These are phyloP conservation scores for Euplexia lucipara DNA, from an alignment of 2,888 invertebrate species.

Conservation along the genomic window DNA sequence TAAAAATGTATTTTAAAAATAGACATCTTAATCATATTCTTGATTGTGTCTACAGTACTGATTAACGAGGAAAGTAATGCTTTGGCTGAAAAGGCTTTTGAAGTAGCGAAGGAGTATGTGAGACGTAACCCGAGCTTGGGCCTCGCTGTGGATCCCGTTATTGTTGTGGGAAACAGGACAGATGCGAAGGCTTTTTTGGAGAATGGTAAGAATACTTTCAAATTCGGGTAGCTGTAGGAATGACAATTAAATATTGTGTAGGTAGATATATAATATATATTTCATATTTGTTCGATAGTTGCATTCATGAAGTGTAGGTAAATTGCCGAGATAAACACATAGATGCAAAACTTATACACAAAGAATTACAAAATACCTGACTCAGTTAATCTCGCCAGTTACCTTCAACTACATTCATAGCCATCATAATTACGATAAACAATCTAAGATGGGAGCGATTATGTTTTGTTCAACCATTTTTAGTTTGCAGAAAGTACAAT, in stretches of 20 bases:
- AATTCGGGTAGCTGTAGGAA: conserved; percentile 2
- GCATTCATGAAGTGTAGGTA: conserved; percentile 17
- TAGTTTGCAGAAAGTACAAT: conserved; percentile 94
- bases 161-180: conserved; percentile 93
- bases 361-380: no score
- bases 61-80: conserved; percentile 94
- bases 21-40: conserved; percentile 25
- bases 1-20: conserved; percentile 34
- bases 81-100: conserved; percentile 93
- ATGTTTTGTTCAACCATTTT: conserved; percentile 39
- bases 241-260: no score
- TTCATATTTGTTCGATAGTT: conserved; percentile 3
- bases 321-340: conserved; percentile 14
- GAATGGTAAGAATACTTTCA: conserved; percentile 89
- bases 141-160: conserved; percentile 91
- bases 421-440: conserved; percentile 7
- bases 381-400: conserved; percentile 1
- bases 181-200: conserved; percentile 94
- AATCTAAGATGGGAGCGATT: conserved; percentile 15
- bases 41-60: conserved; percentile 89
- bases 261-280: no score
- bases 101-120: conserved; percentile 93
- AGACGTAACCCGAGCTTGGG: conserved; percentile 93
- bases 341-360: conserved; percentile 27
- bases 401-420: background rate